Conservation (phyloP, 2,797 vertebrate species). For the Lerista edwardsae region DNA sequence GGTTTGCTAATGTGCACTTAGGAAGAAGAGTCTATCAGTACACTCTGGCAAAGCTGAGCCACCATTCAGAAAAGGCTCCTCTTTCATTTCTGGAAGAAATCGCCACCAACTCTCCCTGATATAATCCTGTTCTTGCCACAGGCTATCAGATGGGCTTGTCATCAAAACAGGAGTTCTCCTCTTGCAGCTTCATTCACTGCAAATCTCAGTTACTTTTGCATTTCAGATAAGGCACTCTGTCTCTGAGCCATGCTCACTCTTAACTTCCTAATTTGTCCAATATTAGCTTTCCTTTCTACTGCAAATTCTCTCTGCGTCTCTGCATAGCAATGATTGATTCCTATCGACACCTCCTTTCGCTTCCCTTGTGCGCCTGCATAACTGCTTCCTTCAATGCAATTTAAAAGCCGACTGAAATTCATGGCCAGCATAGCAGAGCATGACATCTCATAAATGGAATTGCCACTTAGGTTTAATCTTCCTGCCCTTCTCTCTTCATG, state of each 20-base stretch:
- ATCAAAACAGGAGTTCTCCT: neutral
- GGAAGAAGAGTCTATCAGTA: too few species aligned
- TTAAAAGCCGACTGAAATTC: slow-evolving; percentile 21
- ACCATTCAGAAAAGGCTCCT: neutral
- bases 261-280: slow-evolving; percentile 11
- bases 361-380: neutral
- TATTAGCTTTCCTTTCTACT: neutral
- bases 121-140: neutral
- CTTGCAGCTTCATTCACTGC: neutral
- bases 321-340: slow-evolving; percentile 10
- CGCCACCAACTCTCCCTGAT: neutral
- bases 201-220: neutral
- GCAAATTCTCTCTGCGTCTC: neutral
- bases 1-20: too few species aligned
- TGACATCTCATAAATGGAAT: slow-evolving; percentile 20
- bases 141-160: neutral
- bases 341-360: neutral
- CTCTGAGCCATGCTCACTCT: neutral
- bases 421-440: neutral
- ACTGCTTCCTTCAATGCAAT: slow-evolving; percentile 12
- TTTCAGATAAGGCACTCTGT: neutral
- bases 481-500: neutral
- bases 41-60: too few species aligned
- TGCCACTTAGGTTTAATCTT: slow-evolving; percentile 16
- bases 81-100: too few species aligned